phyloP scores from a whole-genome alignment of 2,113 vertebrate species.

The Typhlomys cinereus region DNA sequence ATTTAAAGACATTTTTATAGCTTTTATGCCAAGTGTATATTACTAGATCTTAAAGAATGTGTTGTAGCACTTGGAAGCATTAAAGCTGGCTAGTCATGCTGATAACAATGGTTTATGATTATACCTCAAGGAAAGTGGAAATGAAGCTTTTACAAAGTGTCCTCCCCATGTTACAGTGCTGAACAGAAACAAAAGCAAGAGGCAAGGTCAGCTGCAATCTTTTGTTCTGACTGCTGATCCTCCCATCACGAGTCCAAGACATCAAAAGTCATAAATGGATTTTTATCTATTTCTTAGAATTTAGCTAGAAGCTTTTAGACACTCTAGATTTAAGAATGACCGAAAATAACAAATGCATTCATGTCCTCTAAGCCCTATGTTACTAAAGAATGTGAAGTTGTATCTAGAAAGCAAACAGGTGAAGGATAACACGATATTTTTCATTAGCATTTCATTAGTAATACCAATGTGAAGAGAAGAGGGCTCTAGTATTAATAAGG shows the following conservation, averaged over 20 bases:
- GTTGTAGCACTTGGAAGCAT: conserved; percentile 44
- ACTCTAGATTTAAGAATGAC: conserved; percentile 46
- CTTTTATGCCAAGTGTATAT: conserved; percentile 64
- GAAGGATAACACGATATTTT: conserved; percentile 48
- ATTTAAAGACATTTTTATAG: conserved; percentile 69
- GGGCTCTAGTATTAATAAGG: conserved; percentile 50
- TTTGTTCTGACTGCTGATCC: neutral
- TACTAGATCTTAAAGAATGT: conserved; percentile 56
- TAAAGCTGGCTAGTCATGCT: conserved; percentile 32
- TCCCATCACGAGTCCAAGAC: conserved; percentile 10
- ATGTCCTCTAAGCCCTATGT: conserved; percentile 1
- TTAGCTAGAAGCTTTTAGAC: conserved; percentile 45
- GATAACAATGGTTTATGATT: conserved; percentile 57
- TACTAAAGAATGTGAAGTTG: conserved; percentile 1
- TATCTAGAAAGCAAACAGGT: conserved; percentile 48
- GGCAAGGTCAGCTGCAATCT: neutral
- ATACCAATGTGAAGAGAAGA: conserved; percentile 33
- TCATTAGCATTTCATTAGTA: conserved; percentile 76
- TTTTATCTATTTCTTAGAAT: conserved; percentile 46
- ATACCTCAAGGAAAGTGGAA: neutral
- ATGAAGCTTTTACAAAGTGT: neutral
- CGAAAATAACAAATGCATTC: conserved; percentile 43
- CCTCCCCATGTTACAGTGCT: neutral
- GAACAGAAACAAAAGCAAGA: conserved; percentile 46
- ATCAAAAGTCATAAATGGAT: neutral